These are phyloP conservation scores for Falco punctatus DNA, from an alignment of 2,113 vertebrate genomes.

Conservation along the genomic window DNA sequence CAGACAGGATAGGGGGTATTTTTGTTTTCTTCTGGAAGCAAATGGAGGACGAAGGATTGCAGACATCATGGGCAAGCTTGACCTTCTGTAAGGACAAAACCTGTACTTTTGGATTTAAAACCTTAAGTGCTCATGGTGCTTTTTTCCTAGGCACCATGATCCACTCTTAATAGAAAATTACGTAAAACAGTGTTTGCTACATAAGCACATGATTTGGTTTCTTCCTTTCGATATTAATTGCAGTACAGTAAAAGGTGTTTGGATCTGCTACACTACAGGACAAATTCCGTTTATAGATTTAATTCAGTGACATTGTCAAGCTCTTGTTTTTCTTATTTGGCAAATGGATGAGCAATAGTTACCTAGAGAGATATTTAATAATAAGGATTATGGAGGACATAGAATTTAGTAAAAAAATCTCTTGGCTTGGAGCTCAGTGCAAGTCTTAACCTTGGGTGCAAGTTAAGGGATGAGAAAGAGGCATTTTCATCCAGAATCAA, in stretches of 20 bases:
- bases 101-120: background rate
- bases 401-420: background rate
- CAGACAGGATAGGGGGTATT: background rate
- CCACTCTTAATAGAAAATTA: background rate
- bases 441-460: conserved; percentile 36
- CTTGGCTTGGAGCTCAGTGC: conserved; percentile 4
- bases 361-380: background rate
- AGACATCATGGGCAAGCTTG: background rate
- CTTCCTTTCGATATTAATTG: background rate
- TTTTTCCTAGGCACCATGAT: background rate
- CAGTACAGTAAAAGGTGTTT: background rate
- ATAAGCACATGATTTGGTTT: background rate
- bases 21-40: background rate
- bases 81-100: background rate
- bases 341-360: background rate
- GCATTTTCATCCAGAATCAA: conserved; percentile 53
- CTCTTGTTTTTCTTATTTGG: background rate
- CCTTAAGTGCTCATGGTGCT: fast-evolving
- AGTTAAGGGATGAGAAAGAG: conserved; percentile 40
- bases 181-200: background rate
- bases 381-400: background rate
- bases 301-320: background rate
- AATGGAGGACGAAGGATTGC: background rate
- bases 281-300: background rate
- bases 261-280: background rate